Percentiles rank a stretch among this genome's conserved stretches.
phyloP scores from a whole-genome alignment of 2,888 invertebrate genomes.

The Chymomyza procnemis region DNA sequence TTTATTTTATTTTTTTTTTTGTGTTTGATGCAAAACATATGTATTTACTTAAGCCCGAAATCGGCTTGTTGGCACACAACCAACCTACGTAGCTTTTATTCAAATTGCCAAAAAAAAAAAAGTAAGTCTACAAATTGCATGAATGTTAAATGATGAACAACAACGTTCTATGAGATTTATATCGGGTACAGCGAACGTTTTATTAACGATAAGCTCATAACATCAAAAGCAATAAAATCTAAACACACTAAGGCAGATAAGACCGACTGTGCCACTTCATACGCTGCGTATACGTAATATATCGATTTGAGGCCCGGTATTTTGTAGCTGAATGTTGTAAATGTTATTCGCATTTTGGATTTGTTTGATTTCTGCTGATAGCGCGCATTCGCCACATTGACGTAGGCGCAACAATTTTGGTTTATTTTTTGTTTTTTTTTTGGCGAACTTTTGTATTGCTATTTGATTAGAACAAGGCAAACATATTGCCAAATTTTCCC shows the following conservation, averaged over 20 bases:
- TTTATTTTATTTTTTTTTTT: no score
- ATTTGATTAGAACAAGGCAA: slow-evolving; percentile 54
- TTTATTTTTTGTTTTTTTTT: slow-evolving; percentile 25
- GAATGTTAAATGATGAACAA: not conserved
- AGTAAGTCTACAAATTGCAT: not conserved
- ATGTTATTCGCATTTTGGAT: not conserved
- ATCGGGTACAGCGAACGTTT: slow-evolving; percentile 44
- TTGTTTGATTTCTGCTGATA: not conserved
- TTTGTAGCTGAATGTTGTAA: not conserved
- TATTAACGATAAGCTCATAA: slow-evolving; percentile 62
- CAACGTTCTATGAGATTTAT: slow-evolving; percentile 31
- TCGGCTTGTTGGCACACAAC: slow-evolving; percentile 27
- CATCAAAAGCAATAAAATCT: slow-evolving; percentile 62
- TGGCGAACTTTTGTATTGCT: slow-evolving; percentile 42
- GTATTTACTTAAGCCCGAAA: slow-evolving; percentile 57
- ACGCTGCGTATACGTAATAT: slow-evolving; percentile 61
- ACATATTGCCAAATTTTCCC: slow-evolving; percentile 33
- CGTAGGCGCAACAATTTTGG: slow-evolving; percentile 65
- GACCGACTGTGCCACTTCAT: slow-evolving; percentile 34
- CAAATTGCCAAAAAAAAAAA: slow-evolving; percentile 11
- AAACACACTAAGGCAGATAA: slow-evolving; percentile 43
- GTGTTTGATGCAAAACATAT: slow-evolving; percentile 36
- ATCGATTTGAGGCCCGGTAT: slow-evolving; percentile 47
- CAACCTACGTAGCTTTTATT: slow-evolving; percentile 12
- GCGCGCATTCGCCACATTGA: slow-evolving; percentile 47